Percentiles rank a stretch among this genome's conserved stretches.
These are phyloP conservation scores for Urosaurus nigricauda DNA, from an alignment of 2,797 vertebrate species.

Conservation along the genomic window DNA sequence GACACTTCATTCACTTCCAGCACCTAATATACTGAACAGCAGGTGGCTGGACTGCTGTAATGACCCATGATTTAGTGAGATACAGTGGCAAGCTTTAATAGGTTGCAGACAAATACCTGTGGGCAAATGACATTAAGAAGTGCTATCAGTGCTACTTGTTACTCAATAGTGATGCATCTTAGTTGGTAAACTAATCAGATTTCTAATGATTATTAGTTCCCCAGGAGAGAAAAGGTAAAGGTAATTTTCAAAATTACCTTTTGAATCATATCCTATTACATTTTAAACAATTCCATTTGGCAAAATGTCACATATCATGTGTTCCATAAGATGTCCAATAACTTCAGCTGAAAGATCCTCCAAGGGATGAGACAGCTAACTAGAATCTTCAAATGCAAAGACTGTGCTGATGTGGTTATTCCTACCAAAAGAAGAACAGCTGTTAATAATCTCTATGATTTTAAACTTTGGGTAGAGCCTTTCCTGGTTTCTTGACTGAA, in stretches of 20 bases:
- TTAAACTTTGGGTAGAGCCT: not conserved
- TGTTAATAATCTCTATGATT: not conserved
- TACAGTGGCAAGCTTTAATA: conserved; percentile 19
- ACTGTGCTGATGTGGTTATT: not conserved
- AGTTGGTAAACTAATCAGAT: conserved; percentile 17
- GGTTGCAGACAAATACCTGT: conserved; percentile 9
- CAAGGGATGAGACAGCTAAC: not conserved
- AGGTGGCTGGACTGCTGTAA: not conserved
- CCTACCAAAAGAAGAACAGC: not conserved
- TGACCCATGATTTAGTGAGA: conserved; percentile 11
- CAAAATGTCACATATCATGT: not conserved
- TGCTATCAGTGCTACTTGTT: not conserved
- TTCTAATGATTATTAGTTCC: not conserved
- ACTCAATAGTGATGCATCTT: conserved; percentile 16
- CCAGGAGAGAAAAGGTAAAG: not conserved
- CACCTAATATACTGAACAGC: conserved; percentile 1
- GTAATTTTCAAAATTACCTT: not conserved
- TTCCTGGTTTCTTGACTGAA: not conserved
- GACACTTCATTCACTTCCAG: not conserved
- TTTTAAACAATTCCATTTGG: not conserved
- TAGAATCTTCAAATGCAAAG: not conserved
- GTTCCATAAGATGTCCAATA: not conserved
- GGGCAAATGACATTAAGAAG: conserved; percentile 5
- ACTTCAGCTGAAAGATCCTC: not conserved
- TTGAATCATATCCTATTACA: not conserved